Evolutionary conservation across 2,113 vertebrate species (phyloP).

Genomic region (Chionis minor): DNA sequence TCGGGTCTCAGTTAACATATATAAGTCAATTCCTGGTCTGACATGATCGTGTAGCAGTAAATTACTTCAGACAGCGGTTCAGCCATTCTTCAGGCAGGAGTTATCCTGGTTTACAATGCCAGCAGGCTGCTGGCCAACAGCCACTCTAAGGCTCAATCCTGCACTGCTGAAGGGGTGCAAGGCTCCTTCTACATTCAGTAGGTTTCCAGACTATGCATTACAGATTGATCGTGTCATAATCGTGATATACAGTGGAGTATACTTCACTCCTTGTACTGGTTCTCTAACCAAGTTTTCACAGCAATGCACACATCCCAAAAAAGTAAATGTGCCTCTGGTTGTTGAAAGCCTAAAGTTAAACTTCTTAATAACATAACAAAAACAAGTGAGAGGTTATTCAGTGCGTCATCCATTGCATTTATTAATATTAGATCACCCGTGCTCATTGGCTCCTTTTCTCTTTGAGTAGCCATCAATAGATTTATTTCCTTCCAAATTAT

Average conservation of each 20-base stretch:
- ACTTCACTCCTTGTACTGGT: not conserved
- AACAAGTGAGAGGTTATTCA: not conserved
- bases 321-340: not conserved
- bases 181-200: not conserved
- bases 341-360: not conserved
- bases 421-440: slow-evolving; percentile 28
- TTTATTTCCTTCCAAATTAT: slow-evolving; percentile 9
- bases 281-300: not conserved
- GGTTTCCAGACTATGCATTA: not conserved
- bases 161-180: not conserved
- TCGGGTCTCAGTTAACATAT: not conserved
- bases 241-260: rapidly evolving
- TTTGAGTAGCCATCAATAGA: not conserved
- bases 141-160: not conserved
- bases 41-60: rapidly evolving
- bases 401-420: slow-evolving; percentile 19
- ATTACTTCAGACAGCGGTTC: not conserved
- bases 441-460: not conserved
- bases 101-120: not conserved
- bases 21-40: not conserved
- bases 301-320: not conserved
- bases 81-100: not conserved
- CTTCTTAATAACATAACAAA: slow-evolving; percentile 38
- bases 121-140: not conserved
- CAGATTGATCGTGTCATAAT: rapidly evolving